phyloP scores from a whole-genome alignment of 2,113 vertebrate species.

The Syrmaticus mikado region DNA sequence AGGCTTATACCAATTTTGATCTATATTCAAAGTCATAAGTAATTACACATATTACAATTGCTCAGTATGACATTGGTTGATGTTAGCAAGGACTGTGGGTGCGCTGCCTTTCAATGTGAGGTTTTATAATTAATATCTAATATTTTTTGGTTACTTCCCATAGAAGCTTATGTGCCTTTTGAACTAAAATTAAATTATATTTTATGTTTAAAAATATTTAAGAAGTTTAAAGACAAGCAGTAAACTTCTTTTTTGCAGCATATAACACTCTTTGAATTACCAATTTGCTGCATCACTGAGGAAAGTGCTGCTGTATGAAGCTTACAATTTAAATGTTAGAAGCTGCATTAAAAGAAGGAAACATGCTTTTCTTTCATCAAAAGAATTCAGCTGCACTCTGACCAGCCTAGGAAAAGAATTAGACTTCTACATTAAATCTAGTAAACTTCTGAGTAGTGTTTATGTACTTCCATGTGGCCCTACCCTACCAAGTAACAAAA shows the following conservation, averaged over 20 bases:
- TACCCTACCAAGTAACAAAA: background rate
- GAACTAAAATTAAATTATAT: background rate
- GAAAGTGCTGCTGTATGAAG: background rate
- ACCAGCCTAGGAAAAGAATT: background rate
- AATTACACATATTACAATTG: background rate
- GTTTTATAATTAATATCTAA: background rate
- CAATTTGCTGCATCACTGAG: background rate
- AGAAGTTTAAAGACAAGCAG: background rate
- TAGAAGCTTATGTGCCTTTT: background rate
- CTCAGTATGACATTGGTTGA: background rate
- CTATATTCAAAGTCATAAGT: background rate
- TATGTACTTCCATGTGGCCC: background rate
- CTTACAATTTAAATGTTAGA: background rate
- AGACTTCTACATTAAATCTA: background rate
- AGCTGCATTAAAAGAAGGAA: background rate
- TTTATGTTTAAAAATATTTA: background rate
- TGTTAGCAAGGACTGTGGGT: background rate
- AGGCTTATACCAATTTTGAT: background rate
- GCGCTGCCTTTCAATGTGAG: background rate
- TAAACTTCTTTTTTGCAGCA: background rate
- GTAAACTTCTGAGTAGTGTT: background rate
- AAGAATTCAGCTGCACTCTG: background rate
- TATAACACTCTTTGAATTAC: background rate
- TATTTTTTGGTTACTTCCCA: background rate
- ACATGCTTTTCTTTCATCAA: background rate